These are phyloP conservation scores for Probosciger aterrimus DNA, from an alignment of 2,113 vertebrate genomes.

Conservation along the genomic window DNA sequence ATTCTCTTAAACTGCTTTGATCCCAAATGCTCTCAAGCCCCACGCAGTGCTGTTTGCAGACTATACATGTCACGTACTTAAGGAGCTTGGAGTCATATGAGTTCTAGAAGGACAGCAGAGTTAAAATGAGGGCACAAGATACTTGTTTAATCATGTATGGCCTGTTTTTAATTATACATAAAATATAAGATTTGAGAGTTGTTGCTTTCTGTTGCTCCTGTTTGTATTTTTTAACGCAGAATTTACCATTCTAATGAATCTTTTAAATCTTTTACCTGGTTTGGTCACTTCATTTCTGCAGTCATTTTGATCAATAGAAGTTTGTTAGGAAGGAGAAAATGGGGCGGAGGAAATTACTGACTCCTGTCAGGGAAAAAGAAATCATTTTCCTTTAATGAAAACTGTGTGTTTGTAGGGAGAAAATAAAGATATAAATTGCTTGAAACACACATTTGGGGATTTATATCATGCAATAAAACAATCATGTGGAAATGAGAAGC, in stretches of 20 bases:
- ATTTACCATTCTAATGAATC: neutral
- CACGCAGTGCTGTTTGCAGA: fast-evolving
- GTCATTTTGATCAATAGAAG: neutral
- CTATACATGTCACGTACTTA: fast-evolving
- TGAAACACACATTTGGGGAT: neutral
- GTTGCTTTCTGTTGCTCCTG: neutral
- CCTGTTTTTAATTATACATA: neutral
- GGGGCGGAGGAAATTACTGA: neutral
- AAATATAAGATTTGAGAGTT: neutral
- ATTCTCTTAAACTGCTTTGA: neutral
- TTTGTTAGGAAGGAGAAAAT: neutral
- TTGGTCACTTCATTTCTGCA: neutral
- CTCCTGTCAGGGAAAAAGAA: neutral
- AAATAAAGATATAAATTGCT: neutral
- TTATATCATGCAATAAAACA: neutral
- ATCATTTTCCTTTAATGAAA: neutral
- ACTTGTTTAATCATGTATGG: neutral
- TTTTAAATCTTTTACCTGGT: neutral
- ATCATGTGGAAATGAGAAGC: neutral
- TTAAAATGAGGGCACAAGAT: neutral
- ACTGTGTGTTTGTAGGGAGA: neutral
- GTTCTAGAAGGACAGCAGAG: neutral
- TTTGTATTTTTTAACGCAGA: neutral
- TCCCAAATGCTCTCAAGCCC: neutral
- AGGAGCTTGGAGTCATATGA: neutral